Evolutionary conservation across 2,113 vertebrate genomes (phyloP).

Genomic region (Anarrhichthys ocellatus): DNA sequence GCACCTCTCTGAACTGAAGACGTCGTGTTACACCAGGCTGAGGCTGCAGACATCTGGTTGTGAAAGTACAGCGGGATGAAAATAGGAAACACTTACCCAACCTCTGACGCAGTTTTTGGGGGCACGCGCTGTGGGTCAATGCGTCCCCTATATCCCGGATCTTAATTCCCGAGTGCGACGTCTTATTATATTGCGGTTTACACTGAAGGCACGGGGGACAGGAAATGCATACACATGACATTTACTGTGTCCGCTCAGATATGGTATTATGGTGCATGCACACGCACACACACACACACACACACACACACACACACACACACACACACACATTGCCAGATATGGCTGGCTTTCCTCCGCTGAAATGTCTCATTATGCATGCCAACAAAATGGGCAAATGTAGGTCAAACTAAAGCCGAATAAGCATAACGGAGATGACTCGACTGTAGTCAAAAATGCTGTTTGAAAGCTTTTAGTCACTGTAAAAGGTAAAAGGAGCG

Average conservation of each 20-base stretch:
- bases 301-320: too few species aligned
- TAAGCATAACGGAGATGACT: not conserved
- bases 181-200: slow-evolving; percentile 20
- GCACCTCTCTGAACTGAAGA: not conserved
- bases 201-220: slow-evolving; percentile 32
- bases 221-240: slow-evolving; percentile 35
- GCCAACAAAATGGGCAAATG: slow-evolving; percentile 2
- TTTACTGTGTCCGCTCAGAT: not conserved
- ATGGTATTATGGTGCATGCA: not conserved
- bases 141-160: slow-evolving; percentile 20
- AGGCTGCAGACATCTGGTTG: slow-evolving; percentile 10
- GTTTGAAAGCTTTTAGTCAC: not conserved
- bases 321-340: not conserved
- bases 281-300: not conserved
- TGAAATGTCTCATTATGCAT: slow-evolving; percentile 1
- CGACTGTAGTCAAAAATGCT: not conserved
- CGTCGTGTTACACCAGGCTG: not conserved
- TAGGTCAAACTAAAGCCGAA: slow-evolving; percentile 56
- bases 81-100: slow-evolving; percentile 49
- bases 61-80: not conserved
- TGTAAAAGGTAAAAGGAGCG: not conserved
- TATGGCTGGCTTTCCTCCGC: not conserved
- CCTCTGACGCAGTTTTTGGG: slow-evolving; percentile 39
- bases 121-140: not conserved
- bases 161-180: not conserved